phyloP scores from a whole-genome alignment of 2,888 invertebrate genomes.

The Entomobrya proxima region DNA sequence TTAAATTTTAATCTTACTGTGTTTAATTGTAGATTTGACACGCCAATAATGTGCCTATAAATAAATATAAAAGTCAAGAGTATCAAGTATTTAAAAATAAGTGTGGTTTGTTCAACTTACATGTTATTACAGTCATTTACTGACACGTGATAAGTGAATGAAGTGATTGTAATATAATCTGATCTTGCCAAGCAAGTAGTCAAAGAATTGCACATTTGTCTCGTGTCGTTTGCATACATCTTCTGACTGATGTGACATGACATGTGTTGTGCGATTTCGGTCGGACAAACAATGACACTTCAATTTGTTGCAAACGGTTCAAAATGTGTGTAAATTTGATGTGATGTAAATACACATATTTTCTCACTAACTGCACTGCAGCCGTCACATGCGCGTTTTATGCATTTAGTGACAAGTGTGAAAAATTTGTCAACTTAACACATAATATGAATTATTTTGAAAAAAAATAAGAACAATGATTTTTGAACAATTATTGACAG shows the following conservation, averaged over 20 bases:
- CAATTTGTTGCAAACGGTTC: not conserved
- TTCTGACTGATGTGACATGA: not conserved
- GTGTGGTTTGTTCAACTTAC: not conserved
- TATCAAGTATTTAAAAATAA: not conserved
- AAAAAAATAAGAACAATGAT: conserved; percentile 9
- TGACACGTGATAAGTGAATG: not conserved
- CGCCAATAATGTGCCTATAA: conserved; percentile 22
- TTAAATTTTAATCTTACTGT: too few relatives aligned
- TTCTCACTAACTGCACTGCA: conserved; percentile 3
- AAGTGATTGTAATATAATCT: not conserved
- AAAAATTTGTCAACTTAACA: not conserved
- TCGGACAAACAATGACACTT: conserved; percentile 12
- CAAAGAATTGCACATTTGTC: not conserved
- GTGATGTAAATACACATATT: not conserved
- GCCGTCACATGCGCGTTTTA: not conserved
- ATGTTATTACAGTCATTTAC: not conserved
- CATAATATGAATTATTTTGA: not conserved
- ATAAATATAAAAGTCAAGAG: not conserved
- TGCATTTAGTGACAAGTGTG: conserved; percentile 7
- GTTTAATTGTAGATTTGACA: too few relatives aligned
- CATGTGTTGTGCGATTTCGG: conserved; percentile 10
- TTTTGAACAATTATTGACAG: too few relatives aligned
- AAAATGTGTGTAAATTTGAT: not conserved
- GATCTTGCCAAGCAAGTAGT: too few relatives aligned
- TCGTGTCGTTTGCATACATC: not conserved